These are phyloP conservation scores for Tylochromis polylepis DNA, from an alignment of 2,113 vertebrate species.

Conservation along the genomic window DNA sequence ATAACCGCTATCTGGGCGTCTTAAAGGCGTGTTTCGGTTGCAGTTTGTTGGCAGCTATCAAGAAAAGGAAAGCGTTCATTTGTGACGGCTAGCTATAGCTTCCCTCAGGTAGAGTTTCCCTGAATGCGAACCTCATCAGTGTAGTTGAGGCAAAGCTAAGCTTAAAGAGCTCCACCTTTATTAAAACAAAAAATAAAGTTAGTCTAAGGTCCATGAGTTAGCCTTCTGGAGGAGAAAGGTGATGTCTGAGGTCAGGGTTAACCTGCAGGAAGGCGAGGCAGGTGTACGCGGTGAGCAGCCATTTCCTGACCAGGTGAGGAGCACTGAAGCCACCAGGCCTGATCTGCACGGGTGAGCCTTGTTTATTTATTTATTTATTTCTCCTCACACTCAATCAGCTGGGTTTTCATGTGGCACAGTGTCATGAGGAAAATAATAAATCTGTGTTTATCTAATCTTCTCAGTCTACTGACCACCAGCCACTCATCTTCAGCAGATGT, in stretches of 20 bases:
- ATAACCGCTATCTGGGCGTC: neutral
- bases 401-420: neutral
- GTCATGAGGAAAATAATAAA: neutral
- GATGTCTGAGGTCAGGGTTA: conserved; percentile 31
- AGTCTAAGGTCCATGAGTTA: neutral
- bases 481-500: neutral
- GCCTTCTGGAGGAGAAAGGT: neutral
- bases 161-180: neutral
- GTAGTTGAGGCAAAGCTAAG: neutral
- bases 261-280: neutral
- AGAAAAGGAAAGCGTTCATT: neutral
- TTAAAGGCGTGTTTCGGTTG: neutral
- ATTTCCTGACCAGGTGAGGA: neutral
- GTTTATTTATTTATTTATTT: fast-evolving
- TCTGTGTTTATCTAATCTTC: neutral
- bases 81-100: neutral
- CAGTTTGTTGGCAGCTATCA: neutral
- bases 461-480: conserved; percentile 27
- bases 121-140: neutral
- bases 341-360: conserved; percentile 33
- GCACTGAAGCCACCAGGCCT: neutral
- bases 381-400: neutral
- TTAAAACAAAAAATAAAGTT: neutral
- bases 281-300: neutral
- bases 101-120: neutral